Conservation (phyloP, 2,888 invertebrate genomes). For the Ormyrus labotus region DNA sequence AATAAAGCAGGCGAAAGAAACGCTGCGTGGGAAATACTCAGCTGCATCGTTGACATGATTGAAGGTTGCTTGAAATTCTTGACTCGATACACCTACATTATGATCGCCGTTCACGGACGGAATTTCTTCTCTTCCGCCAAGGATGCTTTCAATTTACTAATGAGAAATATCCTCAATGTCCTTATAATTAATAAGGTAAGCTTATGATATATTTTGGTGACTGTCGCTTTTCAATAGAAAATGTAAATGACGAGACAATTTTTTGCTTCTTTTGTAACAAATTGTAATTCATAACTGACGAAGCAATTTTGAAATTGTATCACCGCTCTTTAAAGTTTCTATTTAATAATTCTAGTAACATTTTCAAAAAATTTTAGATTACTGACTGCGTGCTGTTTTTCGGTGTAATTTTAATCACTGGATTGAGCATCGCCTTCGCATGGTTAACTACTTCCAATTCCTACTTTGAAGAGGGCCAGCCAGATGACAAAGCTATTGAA, state of each 20-base stretch:
- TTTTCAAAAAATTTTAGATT: constrained; percentile 78
- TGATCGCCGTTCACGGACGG: constrained; percentile 96
- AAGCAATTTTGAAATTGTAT: not conserved
- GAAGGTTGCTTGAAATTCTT: constrained; percentile 91
- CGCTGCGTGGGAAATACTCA: constrained; percentile 77
- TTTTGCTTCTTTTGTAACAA: not conserved
- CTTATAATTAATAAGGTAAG: constrained; percentile 86
- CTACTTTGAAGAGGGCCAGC: constrained; percentile 78
- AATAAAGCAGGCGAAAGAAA: not conserved
- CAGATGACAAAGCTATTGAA: constrained; percentile 84
- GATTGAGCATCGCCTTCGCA: constrained; percentile 85
- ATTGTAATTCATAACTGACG: not conserved
- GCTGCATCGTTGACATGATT: constrained; percentile 86
- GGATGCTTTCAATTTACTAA: constrained; percentile 91
- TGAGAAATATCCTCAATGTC: constrained; percentile 89
- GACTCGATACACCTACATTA: constrained; percentile 93
- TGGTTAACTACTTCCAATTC: constrained; percentile 78
- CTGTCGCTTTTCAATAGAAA: not conserved
- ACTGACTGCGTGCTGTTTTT: constrained; percentile 94
- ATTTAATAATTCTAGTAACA: constrained; percentile 46
- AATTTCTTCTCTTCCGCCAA: constrained; percentile 93
- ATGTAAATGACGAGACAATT: too few species aligned
- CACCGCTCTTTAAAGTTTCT: not conserved
- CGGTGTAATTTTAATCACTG: constrained; percentile 90
- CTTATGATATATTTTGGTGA: not conserved